Evolutionary conservation across 1,140 invertebrate species (phyloP), one percentile per base, ranked within the genome.

Genomic region (Sinella curviseta): DNA sequence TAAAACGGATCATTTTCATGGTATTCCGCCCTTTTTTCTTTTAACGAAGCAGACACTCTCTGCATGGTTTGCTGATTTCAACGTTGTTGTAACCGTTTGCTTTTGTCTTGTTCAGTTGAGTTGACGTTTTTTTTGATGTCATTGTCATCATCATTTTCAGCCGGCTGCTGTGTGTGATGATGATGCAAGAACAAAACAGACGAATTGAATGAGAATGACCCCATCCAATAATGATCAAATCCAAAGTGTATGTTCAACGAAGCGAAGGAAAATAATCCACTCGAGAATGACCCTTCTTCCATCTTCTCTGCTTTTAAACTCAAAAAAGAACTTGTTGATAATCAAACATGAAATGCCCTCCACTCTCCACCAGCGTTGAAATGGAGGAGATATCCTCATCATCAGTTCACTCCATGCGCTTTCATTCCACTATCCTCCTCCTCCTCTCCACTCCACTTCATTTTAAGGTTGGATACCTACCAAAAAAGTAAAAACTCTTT

Each of bases 11-110:
- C 8, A 48, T 60, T 60, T 60, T 60, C 12, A 26, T 17, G 57
- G 57, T 4, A 4, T 4, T 60, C 57, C 57, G 24, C 57, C 57
- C 57, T 17, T 17, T 60, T 60, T 26, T 26, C 39, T 12, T 20
- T 48, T 48, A 48, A 48, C 8, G 39, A 48, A 60, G 57, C 8
- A 26, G 24, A 60, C 12, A 17, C 12, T 48, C 4, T 48, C 4
- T 48, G 39, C 17, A 48, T 48, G 57, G 57, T 26, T 60, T 60
- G 57, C 57, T 60, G 57, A 60, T 60, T 60, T 60, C 24, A n/a
- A n/a, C n/a, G n/a, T n/a, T n/a, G n/a, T n/a, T n/a, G n/a, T n/a
- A n/a, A n/a, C n/a, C n/a, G n/a, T 60, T 48, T 48, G 39, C 8
- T 48, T 48, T 48, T 48, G 8, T 48, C 39, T 20, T 48, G 20